A percentile compares a stretch with the other conserved stretches of the same genome.
These are phyloP conservation scores for Andrena minutula DNA, from an alignment of 2,888 invertebrate species.

Conservation along the genomic window DNA sequence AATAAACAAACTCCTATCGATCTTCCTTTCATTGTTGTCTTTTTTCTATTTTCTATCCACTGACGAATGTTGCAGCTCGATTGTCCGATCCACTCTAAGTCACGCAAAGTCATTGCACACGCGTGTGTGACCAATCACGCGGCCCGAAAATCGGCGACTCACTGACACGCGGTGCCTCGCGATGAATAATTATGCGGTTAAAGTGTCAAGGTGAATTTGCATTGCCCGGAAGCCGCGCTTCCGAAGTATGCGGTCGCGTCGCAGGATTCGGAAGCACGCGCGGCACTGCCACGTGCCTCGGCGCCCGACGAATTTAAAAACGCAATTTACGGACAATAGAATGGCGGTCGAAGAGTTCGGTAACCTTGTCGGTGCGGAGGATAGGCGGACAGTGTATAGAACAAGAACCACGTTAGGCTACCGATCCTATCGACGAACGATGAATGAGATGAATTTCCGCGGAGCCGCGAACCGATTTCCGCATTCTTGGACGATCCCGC, in stretches of 20 bases:
- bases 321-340: constrained; percentile 83
- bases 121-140: too few relatives aligned
- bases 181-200: too few relatives aligned
- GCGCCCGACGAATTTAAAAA: constrained; percentile 81
- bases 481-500: constrained; percentile 60
- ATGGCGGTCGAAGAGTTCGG: constrained; percentile 77
- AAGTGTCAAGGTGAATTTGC: not conserved
- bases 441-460: constrained; percentile 37
- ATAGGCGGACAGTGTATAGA: constrained; percentile 45
- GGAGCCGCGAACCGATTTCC: constrained; percentile 55
- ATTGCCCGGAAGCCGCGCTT: not conserved
- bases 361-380: constrained; percentile 68
- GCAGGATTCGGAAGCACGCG: constrained; percentile 71
- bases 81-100: too few relatives aligned
- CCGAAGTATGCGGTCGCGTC: not conserved
- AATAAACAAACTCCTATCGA: not conserved
- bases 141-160: too few relatives aligned
- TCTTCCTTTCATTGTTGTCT: too few relatives aligned
- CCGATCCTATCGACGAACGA: constrained; percentile 49
- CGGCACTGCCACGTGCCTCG: constrained; percentile 74
- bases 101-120: too few relatives aligned
- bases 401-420: constrained; percentile 40
- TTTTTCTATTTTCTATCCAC: too few relatives aligned
- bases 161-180: too few relatives aligned
- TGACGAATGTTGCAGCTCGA: too few relatives aligned